These are phyloP conservation scores for Cyprinodon variegatus DNA, from an alignment of 2,113 vertebrate genomes.

Conservation along the genomic window DNA sequence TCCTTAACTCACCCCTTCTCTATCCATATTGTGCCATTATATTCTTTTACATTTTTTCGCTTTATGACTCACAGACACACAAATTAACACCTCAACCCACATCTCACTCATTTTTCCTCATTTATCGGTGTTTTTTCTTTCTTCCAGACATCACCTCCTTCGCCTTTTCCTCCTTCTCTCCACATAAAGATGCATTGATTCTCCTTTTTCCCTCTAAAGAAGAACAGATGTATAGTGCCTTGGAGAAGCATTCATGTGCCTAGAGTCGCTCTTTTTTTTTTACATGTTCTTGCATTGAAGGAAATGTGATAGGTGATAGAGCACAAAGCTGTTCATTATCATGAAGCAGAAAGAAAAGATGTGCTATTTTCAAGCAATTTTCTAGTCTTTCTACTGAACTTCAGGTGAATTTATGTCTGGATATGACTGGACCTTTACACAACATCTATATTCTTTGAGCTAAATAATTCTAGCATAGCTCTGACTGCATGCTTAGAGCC, in stretches of 20 bases:
- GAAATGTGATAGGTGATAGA: not conserved
- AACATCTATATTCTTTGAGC: not conserved
- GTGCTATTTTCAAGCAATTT: not conserved
- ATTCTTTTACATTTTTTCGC: not conserved
- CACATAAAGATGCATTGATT: slow-evolving; percentile 51
- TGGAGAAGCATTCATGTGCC: too few relatives aligned
- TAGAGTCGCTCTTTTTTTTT: not conserved
- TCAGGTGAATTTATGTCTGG: not conserved
- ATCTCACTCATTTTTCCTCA: slow-evolving; percentile 33
- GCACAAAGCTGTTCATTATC: not conserved
- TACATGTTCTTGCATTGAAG: not conserved
- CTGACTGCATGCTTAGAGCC: not conserved
- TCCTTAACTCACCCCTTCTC: slow-evolving; percentile 1
- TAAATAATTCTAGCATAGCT: not conserved
- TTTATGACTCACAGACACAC: slow-evolving; percentile 20
- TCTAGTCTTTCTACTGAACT: not conserved
- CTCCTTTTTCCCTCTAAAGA: slow-evolving; percentile 48
- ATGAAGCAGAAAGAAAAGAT: not conserved
- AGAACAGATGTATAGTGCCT: not conserved
- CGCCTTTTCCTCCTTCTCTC: slow-evolving; percentile 14
- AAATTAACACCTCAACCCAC: slow-evolving; percentile 32
- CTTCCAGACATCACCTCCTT: slow-evolving; percentile 23
- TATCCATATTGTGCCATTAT: slow-evolving; percentile 4
- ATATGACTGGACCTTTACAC: not conserved
- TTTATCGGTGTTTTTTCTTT: slow-evolving; percentile 33